Base-by-base conservation (phyloP, 2,113 vertebrate genomes). In the Seriola rivoliana region DNA sequence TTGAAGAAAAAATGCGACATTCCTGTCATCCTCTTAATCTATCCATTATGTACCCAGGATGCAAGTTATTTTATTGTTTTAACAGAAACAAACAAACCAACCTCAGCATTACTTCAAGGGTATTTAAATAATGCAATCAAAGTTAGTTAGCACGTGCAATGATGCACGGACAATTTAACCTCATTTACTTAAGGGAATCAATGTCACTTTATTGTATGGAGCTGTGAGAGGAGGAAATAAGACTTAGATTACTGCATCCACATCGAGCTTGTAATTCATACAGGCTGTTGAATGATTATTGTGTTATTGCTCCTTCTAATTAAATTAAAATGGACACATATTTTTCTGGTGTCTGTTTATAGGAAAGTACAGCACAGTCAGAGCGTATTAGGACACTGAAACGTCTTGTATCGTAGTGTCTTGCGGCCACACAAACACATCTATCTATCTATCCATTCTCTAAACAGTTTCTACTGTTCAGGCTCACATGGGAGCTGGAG, bases 181-280 rank as follows among this genome's bases (percentile, higher is more conserved):
- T 70, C 14, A 75, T 86, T 75, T 70, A 59, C 25, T 9, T 71
- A 55, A 76, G 66, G 57, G 75, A 83, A 75, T 80, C 32, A 5
- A 44, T 75, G 67, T 68, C 17, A 40, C 42, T 55, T 60, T 34
- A 71, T 78, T 65, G 13, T 13, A 11, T 29, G 25, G 16, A 57
- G 44, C 66, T 62, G 63, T 50, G 46, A n/a, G 62, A 58, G 72
- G 21, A 23, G 46, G 32, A 80, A 72, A 66, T 72, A 48, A 63
- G 52, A 64, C 54, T 42, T 50, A 60, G 68, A 71, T 74, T 34
- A 12, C 34, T 62, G 32, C 12, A 0, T 54, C 42, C 16, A 68
- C 68, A 32, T 54, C 44, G 59, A n/a, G 44, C 64, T 19, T 50
- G 21, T 75, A 44, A 54, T 38, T 60, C 21, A 58, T 65, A 21